Evolutionary conservation across 2,797 vertebrate species (phyloP).

Genomic region (Chelonia mydas): DNA sequence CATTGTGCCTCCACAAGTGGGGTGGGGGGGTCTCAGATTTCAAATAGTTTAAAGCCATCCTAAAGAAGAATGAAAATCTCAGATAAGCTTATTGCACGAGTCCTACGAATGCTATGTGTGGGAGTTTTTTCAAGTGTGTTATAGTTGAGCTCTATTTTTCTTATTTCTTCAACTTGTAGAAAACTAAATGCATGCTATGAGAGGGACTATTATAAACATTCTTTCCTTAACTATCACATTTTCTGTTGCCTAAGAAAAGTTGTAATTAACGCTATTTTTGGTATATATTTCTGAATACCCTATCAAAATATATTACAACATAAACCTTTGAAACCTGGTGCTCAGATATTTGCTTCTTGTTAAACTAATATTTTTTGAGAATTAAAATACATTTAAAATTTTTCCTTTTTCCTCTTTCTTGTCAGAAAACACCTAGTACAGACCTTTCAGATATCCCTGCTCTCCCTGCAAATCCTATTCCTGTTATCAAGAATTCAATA

Average conservation of each 20-base stretch:
- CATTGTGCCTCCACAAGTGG: conserved; percentile 31
- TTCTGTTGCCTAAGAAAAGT: neutral
- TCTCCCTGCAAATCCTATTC: conserved; percentile 85
- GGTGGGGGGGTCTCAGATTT: neutral
- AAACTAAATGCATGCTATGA: neutral
- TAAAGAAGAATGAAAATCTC: neutral
- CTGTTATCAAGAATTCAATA: conserved; percentile 89
- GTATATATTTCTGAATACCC: neutral
- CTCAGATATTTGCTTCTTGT: neutral
- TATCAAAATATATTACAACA: neutral
- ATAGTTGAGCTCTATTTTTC: neutral
- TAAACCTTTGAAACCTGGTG: conserved; percentile 10
- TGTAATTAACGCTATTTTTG: neutral
- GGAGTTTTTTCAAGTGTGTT: neutral
- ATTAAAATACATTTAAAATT: conserved; percentile 32
- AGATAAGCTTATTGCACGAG: no score
- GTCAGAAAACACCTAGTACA: conserved; percentile 83
- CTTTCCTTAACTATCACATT: neutral
- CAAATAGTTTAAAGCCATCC: neutral
- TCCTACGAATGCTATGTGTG: no score
- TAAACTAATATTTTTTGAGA: neutral
- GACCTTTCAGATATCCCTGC: conserved; percentile 88
- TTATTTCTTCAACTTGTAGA: neutral
- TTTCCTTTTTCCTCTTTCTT: conserved; percentile 69
- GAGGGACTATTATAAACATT: neutral